Evolutionary conservation across 2,888 invertebrate species (phyloP), one percentile per base, ranked within the genome.

Genomic region (Coelinius sp.): DNA sequence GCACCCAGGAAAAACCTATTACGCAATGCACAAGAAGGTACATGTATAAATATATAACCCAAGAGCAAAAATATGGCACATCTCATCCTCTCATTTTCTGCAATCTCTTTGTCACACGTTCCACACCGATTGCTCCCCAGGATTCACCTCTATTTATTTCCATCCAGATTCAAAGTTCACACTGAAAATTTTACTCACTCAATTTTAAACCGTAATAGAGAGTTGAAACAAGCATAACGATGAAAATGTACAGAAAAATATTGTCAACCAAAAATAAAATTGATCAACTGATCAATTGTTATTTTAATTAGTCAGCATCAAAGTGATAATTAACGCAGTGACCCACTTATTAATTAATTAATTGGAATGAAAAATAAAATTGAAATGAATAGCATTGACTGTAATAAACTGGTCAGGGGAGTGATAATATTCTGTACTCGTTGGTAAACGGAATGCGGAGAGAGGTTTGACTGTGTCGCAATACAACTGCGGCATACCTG

Each of bases 121-220:
- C 46, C 70, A 66, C 66, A 31, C 56, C 59, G 70, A 52, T 71
- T 66, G 24, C 44, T 56, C 25, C n/a, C 41, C 8, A 49, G 59
- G 14, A 59, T 59, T 59, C 59, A 20, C 59, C 59, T 59, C 59
- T 59, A 59, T 59, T 59, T 59, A 59, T 59, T 59, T 8, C 35
- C 59, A 20, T 59, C 31, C 31, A 35, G 6, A 59, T 59, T 59
- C 59, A 59, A 59, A 59, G 35, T 59, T 59, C 31, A 59, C 31
- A 10, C 35, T 8, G 35, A 7, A 0, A 31, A 59, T 14, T 14
- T 27, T 5, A 41, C 41, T n/a, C 41, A 41, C n/a, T 41, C n/a
- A 41, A 41, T 41, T 41, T 41, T n/a, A 41, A 41, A 41, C n/a
- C 1, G n/a, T n/a, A n/a, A 41, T 41, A 41, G n/a, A 41, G 12